A percentile compares a stretch with the other conserved stretches of the same genome.
phyloP scores from a whole-genome alignment of 2,113 vertebrate genomes.

The Brachyistius frenatus region DNA sequence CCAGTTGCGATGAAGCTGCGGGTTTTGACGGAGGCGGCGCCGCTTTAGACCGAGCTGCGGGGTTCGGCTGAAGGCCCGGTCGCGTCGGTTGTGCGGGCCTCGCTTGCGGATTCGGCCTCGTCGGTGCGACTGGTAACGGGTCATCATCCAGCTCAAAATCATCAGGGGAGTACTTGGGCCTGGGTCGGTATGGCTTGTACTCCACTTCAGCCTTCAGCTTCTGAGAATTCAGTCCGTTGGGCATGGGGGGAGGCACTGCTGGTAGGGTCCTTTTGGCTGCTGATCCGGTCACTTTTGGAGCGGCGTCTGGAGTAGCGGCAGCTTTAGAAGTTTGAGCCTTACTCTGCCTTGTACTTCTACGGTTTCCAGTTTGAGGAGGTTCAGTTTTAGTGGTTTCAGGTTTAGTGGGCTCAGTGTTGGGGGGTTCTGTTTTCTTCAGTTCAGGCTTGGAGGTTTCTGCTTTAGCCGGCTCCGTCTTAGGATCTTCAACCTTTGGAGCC shows the following conservation, averaged over 20 bases:
- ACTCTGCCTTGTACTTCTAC: conserved; percentile 65
- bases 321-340: conserved; percentile 58
- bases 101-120: conserved; percentile 25
- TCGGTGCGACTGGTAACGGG: conserved; percentile 54
- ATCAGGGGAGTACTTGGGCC: conserved; percentile 84
- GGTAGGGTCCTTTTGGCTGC: conserved; percentile 76
- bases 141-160: conserved; percentile 87
- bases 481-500: neutral
- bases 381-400: conserved; percentile 14
- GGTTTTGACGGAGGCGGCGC: conserved; percentile 29
- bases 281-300: conserved; percentile 67
- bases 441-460: conserved; percentile 35
- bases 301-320: conserved; percentile 38
- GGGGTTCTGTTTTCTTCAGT: conserved; percentile 25
- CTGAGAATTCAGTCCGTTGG: conserved; percentile 80
- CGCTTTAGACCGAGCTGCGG: conserved; percentile 26
- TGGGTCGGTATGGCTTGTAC: conserved; percentile 84
- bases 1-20: conserved; percentile 29
- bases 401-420: conserved; percentile 22
- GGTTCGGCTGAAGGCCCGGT: conserved; percentile 20
- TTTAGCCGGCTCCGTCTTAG: conserved; percentile 29
- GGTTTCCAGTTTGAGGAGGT: conserved; percentile 35
- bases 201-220: conserved; percentile 77
- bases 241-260: conserved; percentile 82
- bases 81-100: conserved; percentile 8